Evolutionary conservation across 1,140 invertebrate species (phyloP).

Genomic region (Drosophila pallidifrons): DNA sequence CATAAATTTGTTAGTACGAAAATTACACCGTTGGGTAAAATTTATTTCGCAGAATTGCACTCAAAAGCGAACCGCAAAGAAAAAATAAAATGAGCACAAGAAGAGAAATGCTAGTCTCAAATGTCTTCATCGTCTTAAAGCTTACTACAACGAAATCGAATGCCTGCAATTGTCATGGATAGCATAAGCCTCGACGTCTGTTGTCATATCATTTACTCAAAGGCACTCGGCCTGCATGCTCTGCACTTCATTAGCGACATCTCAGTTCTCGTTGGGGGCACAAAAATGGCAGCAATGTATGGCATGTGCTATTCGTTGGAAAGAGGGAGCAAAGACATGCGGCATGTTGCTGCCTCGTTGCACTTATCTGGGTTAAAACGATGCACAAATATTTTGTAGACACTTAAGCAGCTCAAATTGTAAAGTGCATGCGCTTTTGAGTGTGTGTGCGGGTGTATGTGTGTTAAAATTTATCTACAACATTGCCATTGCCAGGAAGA

Average conservation of each 20-base stretch:
- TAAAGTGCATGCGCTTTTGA: slow-evolving; percentile 11
- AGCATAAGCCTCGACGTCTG: slow-evolving; percentile 15
- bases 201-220: slow-evolving; percentile 49
- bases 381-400: slow-evolving; percentile 69
- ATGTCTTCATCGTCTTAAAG: background rate
- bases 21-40: slow-evolving; percentile 80
- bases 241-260: slow-evolving; percentile 47
- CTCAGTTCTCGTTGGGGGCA: background rate
- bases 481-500: slow-evolving; percentile 48
- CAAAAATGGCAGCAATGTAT: slow-evolving; percentile 22
- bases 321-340: background rate
- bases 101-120: slow-evolving; percentile 39
- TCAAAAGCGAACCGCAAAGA: slow-evolving; percentile 44
- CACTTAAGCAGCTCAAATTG: slow-evolving; percentile 64
- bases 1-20: slow-evolving; percentile 78
- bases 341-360: slow-evolving; percentile 18
- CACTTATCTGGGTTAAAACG: slow-evolving; percentile 63
- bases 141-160: slow-evolving; percentile 8
- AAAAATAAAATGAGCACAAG: slow-evolving; percentile 42
- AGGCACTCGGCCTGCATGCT: slow-evolving; percentile 13
- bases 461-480: slow-evolving; percentile 68
- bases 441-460: slow-evolving; percentile 14
- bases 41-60: slow-evolving; percentile 77
- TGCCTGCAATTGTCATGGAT: slow-evolving; percentile 27
- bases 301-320: background rate